Evolutionary conservation across 2,113 vertebrate genomes (phyloP).

Genomic region (Anoura caudifer): DNA sequence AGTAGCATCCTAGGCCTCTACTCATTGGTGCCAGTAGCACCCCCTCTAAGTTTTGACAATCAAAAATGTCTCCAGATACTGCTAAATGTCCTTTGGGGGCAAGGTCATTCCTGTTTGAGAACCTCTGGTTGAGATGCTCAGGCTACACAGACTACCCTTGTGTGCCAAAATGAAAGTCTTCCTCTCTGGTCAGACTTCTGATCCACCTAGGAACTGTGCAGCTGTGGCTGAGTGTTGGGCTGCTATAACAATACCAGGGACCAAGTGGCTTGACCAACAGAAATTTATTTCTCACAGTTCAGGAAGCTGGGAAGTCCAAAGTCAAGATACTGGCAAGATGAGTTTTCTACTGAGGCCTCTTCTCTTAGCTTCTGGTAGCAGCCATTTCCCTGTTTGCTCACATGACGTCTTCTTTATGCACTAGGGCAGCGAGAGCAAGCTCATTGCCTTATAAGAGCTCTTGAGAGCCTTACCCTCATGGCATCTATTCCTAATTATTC

Average conservation of each 20-base stretch:
- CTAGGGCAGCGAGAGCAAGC: not conserved
- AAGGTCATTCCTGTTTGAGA: not conserved
- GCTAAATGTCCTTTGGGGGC: not conserved
- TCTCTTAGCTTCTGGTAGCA: not conserved
- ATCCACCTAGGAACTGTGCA: not conserved
- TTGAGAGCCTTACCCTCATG: accelerated
- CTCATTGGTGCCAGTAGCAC: not conserved
- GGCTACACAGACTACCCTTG: not conserved
- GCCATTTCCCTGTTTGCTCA: not conserved
- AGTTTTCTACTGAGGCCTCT: not conserved
- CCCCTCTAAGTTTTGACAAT: not conserved
- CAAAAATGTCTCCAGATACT: not conserved
- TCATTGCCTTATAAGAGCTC: not conserved
- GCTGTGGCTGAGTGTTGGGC: not conserved
- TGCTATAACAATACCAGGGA: not conserved
- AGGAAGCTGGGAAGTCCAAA: not conserved
- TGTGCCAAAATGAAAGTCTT: not conserved
- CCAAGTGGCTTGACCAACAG: not conserved
- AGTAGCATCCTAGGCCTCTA: not conserved
- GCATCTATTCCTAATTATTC: not conserved
- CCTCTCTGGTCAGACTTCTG: not conserved
- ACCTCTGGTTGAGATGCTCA: not conserved
- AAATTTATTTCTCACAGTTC: not conserved
- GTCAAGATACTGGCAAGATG: not conserved
- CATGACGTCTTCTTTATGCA: not conserved